Conservation (phyloP, 2,113 vertebrate species). For the Natator depressus region DNA sequence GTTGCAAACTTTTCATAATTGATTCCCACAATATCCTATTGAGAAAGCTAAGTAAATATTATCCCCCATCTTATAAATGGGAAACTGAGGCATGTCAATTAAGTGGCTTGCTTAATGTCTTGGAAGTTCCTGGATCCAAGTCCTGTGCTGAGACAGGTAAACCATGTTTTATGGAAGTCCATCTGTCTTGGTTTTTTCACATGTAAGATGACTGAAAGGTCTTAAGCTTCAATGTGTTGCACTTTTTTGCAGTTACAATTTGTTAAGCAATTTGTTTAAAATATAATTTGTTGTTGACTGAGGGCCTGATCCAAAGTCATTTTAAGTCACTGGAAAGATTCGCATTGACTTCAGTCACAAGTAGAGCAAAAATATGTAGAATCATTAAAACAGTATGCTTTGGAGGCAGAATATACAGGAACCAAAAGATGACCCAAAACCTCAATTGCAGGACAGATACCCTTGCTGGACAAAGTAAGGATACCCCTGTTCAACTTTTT, state of each 20-base stretch:
- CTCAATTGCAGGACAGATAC: neutral
- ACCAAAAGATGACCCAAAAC: neutral
- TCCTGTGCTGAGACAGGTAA: neutral
- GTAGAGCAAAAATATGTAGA: neutral
- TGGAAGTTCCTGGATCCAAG: accelerated
- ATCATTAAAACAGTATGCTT: neutral
- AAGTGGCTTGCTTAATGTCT: neutral
- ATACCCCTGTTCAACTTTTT: neutral
- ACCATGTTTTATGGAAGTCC: neutral
- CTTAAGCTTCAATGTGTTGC: neutral
- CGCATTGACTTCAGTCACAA: neutral
- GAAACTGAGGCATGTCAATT: neutral
- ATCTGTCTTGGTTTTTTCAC: neutral
- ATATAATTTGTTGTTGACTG: neutral
- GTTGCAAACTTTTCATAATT: neutral
- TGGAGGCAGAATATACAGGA: slow-evolving; percentile 7
- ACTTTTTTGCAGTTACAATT: neutral
- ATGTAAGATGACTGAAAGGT: neutral
- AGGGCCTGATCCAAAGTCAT: neutral
- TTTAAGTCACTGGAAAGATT: neutral
- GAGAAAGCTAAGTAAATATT: neutral
- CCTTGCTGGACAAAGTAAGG: neutral
- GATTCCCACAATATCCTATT: neutral
- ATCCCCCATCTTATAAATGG: neutral
- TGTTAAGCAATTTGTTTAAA: neutral